Evolutionary conservation across 1,140 invertebrate species (phyloP), one percentile per base, ranked within the genome.

Genomic region (Drosophila pseudoobscura): DNA sequence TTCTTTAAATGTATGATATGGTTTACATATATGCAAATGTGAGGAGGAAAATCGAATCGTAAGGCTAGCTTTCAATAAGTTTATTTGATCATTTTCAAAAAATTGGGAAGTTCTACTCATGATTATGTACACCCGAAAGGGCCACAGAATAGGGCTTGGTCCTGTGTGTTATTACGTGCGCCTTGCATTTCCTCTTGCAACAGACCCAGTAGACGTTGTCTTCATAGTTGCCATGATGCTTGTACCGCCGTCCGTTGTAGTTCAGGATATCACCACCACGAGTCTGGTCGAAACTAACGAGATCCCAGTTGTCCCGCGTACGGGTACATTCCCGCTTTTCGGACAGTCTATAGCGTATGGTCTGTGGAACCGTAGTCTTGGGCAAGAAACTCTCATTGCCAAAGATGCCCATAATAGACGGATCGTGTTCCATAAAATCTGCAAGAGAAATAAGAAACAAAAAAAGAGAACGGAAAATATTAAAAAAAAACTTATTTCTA

Each of bases 221-320:
- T 0, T 54, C 29, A 22, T 85, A 87, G 46, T 6, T 44, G 15
- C 46, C 70, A 0, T 60, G 49, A 0, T 83, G 70, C 0, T 1
- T 20, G 51, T 71, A 85, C 2, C 78, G 83, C 2, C 72, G 52
- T 0, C 59, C 65, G 24, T 78, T 53, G 26, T 88, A 85, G 5
- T 75, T 39, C 3, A 85, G 41, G 7, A 71, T 6, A 39, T 64
- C 78, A 3, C 83, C 82, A 11, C 0, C 5, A 0, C 6, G 8
- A 1, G 78, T 75, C 9, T 52, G 65, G 20, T 87, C 58, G 8
- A 82, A 85, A 0, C 83, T 75, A 24, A 85, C 59, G 1, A 78
- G 78, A 68, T 85, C 83, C 82, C 82, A 85, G n/a, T 85, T 83
- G 15, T 85, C 82, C 24, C 87, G 29, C 17, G 82, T 85, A 24